Evolutionary conservation across 2,888 invertebrate genomes (phyloP), one percentile per base, ranked within the genome.

Genomic region (Chirona hameri): DNA sequence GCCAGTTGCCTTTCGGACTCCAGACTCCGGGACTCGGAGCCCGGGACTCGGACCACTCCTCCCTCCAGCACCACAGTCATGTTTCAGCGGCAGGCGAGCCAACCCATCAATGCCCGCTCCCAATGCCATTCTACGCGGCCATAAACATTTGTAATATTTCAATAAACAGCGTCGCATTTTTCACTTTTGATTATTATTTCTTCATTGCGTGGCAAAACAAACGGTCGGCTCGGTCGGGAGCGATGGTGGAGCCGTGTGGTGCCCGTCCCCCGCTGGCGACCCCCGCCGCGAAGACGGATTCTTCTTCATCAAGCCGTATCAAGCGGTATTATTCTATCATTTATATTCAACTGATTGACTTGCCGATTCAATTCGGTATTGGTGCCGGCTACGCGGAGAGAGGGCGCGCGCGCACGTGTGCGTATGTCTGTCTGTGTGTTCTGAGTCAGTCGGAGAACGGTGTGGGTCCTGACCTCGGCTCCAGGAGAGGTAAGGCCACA

Each of bases 261-360:
- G 76, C 21, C 76, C 39, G 76, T 2, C 24, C 39, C 72, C 76
- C 76, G 76, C 21, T 39, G 76, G 15, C 31, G 15, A 39, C 27
- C 76, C 72, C 72, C 72, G 31, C 72, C 9, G 76, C 76, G 76
- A 46, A 39, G 39, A 46, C 39, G 76, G 39, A 76, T 76, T 46
- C 76, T 76, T 76, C 76, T 76, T 76, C 76, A 76, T 76, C 76
- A 76, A 46, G 76, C 46, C 76, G 76, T 46, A 76, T 76, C 76
- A 76, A 24, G 76, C 76, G 76, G 76, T 46, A 76, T 76, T 76
- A 76, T 76, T 76, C 76, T 76, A 76, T 46, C 76, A 76, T 76
- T 76, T 76, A 76, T 76, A 76, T 76, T 76, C 76, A 76, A 76
- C 76, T 76, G 76, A 76, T 76, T 76, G 76, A 76, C 76, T 76